Conservation (phyloP, 1,140 invertebrate genomes). For the Condylostylus longicornis region DNA sequence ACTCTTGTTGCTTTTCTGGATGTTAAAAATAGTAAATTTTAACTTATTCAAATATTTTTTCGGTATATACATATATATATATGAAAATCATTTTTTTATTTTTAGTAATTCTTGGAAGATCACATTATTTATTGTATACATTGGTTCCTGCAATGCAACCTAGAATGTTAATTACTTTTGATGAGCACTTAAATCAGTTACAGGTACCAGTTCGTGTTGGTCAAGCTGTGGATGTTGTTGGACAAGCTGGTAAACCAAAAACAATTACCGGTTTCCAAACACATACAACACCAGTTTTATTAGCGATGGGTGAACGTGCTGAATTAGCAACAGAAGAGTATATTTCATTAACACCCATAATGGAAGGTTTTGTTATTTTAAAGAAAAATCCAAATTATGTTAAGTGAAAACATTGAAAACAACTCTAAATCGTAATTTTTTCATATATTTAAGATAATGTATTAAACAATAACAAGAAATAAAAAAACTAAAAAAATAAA, state of each 20-base stretch:
- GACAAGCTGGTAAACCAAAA: conserved; percentile 98
- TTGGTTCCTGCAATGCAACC: conserved; percentile 96
- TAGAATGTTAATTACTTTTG: conserved; percentile 98
- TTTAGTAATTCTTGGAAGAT: conserved; percentile 90
- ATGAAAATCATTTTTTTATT: too few species aligned
- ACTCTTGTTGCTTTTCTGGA: conserved; percentile 88
- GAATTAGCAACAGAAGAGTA: conserved; percentile 98
- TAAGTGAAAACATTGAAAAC: too few species aligned
- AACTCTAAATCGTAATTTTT: too few species aligned
- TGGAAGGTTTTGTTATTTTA: conserved; percentile 99
- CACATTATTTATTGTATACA: conserved; percentile 92
- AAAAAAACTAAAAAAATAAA: too few species aligned
- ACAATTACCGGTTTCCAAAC: conserved; percentile 99
- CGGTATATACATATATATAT: too few species aligned
- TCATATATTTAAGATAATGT: too few species aligned
- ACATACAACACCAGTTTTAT: conserved; percentile 93
- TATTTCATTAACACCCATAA: conserved; percentile 80
- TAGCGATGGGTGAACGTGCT: conserved; percentile 93
- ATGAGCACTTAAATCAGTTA: conserved; percentile 85
- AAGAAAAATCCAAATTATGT: conserved; percentile 62
- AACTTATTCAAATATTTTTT: not conserved
- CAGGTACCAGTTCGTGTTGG: conserved; percentile 95
- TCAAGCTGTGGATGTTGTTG: conserved; percentile 95
- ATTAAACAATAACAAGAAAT: too few species aligned
- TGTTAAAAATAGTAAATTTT: conserved; percentile 92